Base-by-base conservation (phyloP, 2,888 invertebrate genomes). In the Stenolophus ochropezus region DNA sequence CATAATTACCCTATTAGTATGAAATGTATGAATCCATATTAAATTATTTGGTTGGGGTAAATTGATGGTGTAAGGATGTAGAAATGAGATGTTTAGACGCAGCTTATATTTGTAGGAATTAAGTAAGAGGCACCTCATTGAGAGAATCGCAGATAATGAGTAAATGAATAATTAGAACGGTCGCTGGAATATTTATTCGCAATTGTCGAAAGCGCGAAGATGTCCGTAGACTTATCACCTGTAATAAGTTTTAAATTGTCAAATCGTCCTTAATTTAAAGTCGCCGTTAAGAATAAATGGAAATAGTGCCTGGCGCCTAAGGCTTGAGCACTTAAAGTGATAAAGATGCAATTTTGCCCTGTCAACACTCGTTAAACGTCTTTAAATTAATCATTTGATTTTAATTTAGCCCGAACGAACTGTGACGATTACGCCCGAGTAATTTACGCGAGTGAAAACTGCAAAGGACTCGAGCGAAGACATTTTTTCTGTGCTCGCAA, bases 381-480 rank as follows among this genome's bases (percentile, higher is more conserved):
- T 87, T 87, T 87, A 86, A 87, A 88, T 88, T 88, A 88, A 88
- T 88, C 88, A 87, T 88, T 87, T 86, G 88, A 88, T 88, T 87
- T 88, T 87, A 88, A 88, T 88, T 87, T 87, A 87, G 87, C 86
- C 84, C 85, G 86, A 80, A 80, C 80, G 80, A 73, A 80, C 73
- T 73, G 73, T 80, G 80, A 86, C 86, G 85, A 87, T 87, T 87
- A 87, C 87, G 73, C 84, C 85, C 51, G 53, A 85, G 87, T 86
- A 87, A 87, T 87, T 87, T 87, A 87, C 87, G 87, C 87, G 86
- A 87, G 87, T 86, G 87, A 87, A 86, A 82, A 83, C 84, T 83
- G 85, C 74, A 71, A 74, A 79, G 61, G 5, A n/a, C 73, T 47
- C 23, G n/a, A 23, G 65, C 65, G 33, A 69, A 49, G 86, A 86